Evolutionary conservation across 37 sponge, comb jelly and placozoan genomes (phyloP), one percentile per base, ranked within the genome.

Genomic region (Tethya wilhelma): DNA sequence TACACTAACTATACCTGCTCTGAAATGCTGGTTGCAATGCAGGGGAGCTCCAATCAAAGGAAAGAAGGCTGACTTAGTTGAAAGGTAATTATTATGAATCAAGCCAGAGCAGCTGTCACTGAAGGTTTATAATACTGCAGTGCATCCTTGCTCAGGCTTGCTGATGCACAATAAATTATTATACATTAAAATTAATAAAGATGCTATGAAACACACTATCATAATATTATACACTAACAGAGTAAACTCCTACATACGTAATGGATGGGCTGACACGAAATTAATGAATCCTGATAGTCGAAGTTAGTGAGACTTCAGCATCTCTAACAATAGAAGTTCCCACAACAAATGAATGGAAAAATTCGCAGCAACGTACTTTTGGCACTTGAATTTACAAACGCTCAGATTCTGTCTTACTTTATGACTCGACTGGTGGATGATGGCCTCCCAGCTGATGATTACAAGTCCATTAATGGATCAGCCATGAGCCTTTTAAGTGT

Each of bases 191-290:
- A 14, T 49, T 14, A 19, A 49, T 9, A 19, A 49, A 19, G 53
- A 49, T 49, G 53, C 9, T 19, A 19, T 19, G 53, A 19, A 49
- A 49, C 9, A 19, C 9, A 49, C 9, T 9, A 19, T 19, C 14
- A 49, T 19, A 19, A 9, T 49, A 9, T 14, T 19, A 49, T 49
- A 9, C 53, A 38, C 28, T 37, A 70, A 33, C 55, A 82, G 83
- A 42, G 85, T 84, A 14, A 40, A 84, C 59, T 57, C 71, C 25
- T 84, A 84, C 62, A 84, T 84, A 39, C 66, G 78, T 33, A 77
- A 77, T 77, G 85, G 85, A 43, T 75, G 77, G 74, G n/a, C n/a
- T n/a, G 85, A 55, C n/a, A 69, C 19, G 20, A 23, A 76, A 26
- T 7, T 83, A 4, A n/a, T 65, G 33, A 75, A 83, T 63, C 84